phyloP scores from a whole-genome alignment of 64 coral and sea anemone species.

The Astreopora myriophthalma region DNA sequence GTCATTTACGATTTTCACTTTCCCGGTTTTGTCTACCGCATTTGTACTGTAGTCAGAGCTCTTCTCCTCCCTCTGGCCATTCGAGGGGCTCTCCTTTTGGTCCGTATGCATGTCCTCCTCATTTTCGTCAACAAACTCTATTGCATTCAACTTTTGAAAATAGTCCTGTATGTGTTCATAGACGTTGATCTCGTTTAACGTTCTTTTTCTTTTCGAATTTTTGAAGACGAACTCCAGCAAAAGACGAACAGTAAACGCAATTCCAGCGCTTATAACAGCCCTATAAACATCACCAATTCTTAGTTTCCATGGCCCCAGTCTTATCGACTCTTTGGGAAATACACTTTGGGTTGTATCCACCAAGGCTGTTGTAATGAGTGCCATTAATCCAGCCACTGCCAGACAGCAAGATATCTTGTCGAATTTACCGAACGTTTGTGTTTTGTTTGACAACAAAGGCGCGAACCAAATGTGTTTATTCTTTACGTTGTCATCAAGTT shows the following conservation, averaged over 20 bases:
- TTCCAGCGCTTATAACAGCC: constrained; percentile 22
- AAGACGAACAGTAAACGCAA: constrained; percentile 49
- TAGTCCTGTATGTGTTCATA: constrained; percentile 40
- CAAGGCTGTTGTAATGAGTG: not conserved
- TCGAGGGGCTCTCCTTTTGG: not conserved
- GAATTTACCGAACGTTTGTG: constrained; percentile 25
- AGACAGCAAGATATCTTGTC: constrained; percentile 44
- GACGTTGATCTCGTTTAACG: constrained; percentile 33
- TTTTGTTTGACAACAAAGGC: constrained; percentile 8
- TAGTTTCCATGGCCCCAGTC: constrained; percentile 38
- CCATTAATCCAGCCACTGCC: constrained; percentile 8
- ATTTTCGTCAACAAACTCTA: constrained; percentile 28
- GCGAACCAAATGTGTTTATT: constrained; percentile 74
- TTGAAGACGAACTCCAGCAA: constrained; percentile 36
- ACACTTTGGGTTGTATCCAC: not conserved
- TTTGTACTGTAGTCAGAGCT: not conserved
- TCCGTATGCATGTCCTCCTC: not conserved
- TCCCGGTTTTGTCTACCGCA: not conserved
- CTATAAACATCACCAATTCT: constrained; percentile 50
- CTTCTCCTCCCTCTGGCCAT: not conserved
- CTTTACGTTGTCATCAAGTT: constrained; percentile 14
- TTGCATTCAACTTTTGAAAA: constrained; percentile 37
- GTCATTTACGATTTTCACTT: not conserved
- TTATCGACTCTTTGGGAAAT: not conserved
- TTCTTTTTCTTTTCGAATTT: constrained; percentile 1